These are phyloP conservation scores for Pogonomyrmex californicus DNA, from an alignment of 1,140 invertebrate species.

Conservation along the genomic window DNA sequence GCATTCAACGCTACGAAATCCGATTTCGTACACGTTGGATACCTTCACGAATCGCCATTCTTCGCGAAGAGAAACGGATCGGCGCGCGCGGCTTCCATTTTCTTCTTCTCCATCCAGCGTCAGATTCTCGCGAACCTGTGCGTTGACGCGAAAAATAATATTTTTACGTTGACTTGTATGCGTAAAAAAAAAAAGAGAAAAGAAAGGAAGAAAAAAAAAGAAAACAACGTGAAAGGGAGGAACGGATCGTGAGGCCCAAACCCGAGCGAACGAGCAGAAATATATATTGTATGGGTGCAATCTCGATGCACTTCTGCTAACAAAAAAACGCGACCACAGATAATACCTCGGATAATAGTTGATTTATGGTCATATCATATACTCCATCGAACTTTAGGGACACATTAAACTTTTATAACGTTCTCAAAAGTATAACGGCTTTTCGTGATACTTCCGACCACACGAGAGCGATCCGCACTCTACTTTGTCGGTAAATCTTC, in stretches of 20 bases:
- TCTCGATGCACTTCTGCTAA: constrained; percentile 47
- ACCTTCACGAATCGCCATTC: constrained; percentile 31
- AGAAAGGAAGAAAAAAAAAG: neutral
- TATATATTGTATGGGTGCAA: constrained; percentile 49
- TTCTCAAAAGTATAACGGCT: constrained; percentile 65
- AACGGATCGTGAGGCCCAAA: constrained; percentile 36
- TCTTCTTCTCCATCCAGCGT: neutral
- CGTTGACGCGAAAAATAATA: constrained; percentile 3
- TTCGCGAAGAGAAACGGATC: constrained; percentile 6
- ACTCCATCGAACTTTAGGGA: constrained; percentile 82
- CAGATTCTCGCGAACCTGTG: neutral
- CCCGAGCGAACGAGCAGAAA: neutral
- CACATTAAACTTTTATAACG: constrained; percentile 82
- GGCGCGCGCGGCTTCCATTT: neutral
- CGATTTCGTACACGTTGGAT: constrained; percentile 7
- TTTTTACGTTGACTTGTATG: constrained; percentile 46
- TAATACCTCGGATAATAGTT: constrained; percentile 68
- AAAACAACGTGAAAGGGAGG: neutral
- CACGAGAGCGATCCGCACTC: constrained; percentile 39
- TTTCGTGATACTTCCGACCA: constrained; percentile 23
- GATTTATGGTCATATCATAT: constrained; percentile 82
- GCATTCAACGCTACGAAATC: constrained; percentile 41
- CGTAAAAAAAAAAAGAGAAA: constrained; percentile 1
- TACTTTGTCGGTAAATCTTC: constrained; percentile 67
- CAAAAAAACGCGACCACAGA: constrained; percentile 55